Percentiles rank a stretch among this genome's conserved stretches.
phyloP scores from a whole-genome alignment of 2,113 vertebrate species.

The Lepus americanus region DNA sequence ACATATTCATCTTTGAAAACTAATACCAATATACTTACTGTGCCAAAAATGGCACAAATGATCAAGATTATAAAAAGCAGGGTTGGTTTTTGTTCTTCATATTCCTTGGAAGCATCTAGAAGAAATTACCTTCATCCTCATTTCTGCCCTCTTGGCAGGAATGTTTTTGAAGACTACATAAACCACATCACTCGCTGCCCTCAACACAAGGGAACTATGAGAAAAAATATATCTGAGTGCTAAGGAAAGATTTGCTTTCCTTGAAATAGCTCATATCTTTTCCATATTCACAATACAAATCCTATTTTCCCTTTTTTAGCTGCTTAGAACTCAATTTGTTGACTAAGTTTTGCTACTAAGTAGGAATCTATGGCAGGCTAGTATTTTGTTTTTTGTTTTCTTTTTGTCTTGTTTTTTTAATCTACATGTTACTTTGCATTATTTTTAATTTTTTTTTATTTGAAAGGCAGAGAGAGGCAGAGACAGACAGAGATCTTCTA shows the following conservation, averaged over 20 bases:
- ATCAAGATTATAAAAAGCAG: background rate
- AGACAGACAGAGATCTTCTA: no score
- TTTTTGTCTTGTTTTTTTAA: background rate
- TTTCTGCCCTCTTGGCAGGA: background rate
- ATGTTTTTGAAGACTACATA: conserved; percentile 2
- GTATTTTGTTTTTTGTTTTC: background rate
- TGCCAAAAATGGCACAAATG: background rate
- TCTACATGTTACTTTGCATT: background rate
- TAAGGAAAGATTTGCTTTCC: background rate
- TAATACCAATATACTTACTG: background rate
- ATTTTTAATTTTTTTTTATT: background rate
- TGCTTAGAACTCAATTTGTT: background rate
- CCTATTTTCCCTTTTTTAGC: background rate
- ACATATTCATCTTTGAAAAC: conserved; percentile 6
- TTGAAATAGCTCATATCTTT: background rate
- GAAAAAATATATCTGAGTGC: background rate
- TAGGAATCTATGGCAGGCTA: background rate
- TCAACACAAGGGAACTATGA: background rate
- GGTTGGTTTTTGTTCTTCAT: background rate
- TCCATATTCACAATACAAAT: background rate
- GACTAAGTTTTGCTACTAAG: background rate
- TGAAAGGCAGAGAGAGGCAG: background rate
- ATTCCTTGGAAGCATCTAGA: background rate
- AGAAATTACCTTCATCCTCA: background rate
- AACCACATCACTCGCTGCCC: background rate